Evolutionary conservation across 1,140 invertebrate genomes (phyloP).

Genomic region (Trichomalopsis sarcophagae): DNA sequence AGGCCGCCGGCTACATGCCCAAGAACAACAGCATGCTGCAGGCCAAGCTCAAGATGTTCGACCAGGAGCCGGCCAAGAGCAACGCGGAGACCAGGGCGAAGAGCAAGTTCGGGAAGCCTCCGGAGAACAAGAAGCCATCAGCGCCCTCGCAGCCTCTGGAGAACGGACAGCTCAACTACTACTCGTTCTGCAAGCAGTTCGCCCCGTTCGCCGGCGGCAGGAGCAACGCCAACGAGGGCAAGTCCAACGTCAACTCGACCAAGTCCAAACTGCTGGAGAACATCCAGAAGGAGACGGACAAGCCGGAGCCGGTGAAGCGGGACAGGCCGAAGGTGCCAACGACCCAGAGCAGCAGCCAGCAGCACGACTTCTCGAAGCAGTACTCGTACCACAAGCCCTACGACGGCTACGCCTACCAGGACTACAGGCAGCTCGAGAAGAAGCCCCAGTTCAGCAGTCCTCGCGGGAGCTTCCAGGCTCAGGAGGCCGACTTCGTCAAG

Average conservation of each 20-base stretch:
- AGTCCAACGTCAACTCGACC: constrained; percentile 21
- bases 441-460: background rate
- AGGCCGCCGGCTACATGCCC: constrained; percentile 57
- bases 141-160: constrained; percentile 35
- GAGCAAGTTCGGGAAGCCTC: constrained; percentile 27
- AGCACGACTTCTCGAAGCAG: constrained; percentile 26
- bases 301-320: background rate
- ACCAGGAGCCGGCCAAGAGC: constrained; percentile 54
- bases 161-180: constrained; percentile 61
- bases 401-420: background rate
- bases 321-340: background rate
- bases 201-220: constrained; percentile 47
- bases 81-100: background rate
- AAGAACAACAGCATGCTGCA: constrained; percentile 60
- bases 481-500: background rate
- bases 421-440: constrained; percentile 5
- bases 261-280: constrained; percentile 21
- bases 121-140: constrained; percentile 43
- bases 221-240: constrained; percentile 23
- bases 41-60: constrained; percentile 70
- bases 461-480: background rate
- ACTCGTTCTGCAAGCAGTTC: constrained; percentile 65
- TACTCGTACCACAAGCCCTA: constrained; percentile 37
- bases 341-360: background rate
- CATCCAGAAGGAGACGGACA: constrained; percentile 4